These are phyloP conservation scores for Galerucella calmariensis DNA, from an alignment of 2,888 invertebrate species.

Conservation along the genomic window DNA sequence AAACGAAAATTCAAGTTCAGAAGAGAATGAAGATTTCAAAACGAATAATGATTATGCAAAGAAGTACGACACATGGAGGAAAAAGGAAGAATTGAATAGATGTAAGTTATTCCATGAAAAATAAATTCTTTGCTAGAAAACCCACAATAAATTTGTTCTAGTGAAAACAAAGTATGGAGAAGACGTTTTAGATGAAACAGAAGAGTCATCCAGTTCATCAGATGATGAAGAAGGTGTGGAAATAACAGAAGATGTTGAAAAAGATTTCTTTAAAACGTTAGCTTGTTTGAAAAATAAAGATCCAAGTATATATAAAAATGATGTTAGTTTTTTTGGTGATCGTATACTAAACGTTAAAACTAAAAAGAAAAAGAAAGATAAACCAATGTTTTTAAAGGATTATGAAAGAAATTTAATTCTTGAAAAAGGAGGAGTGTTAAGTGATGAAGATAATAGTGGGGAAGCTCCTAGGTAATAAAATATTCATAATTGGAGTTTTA, in stretches of 20 bases:
- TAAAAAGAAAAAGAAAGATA: constrained; percentile 65
- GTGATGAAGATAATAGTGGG: constrained; percentile 64
- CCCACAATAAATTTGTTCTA: constrained; percentile 58
- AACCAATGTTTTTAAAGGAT: constrained; percentile 78
- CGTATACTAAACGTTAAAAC: constrained; percentile 35
- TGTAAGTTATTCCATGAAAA: constrained; percentile 66
- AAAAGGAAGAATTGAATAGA: constrained; percentile 87
- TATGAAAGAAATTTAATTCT: constrained; percentile 81
- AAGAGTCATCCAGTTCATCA: constrained; percentile 68
- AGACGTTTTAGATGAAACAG: constrained; percentile 62
- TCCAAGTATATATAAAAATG: constrained; percentile 87
- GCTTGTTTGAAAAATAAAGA: constrained; percentile 88
- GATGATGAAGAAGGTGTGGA: constrained; percentile 74
- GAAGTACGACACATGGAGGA: constrained; percentile 84
- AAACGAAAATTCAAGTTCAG: constrained; percentile 5
- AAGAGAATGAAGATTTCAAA: constrained; percentile 67
- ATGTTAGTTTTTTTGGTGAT: constrained; percentile 74
- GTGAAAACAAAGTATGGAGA: constrained; percentile 82
- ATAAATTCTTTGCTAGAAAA: background rate
- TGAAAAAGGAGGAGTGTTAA: constrained; percentile 72
- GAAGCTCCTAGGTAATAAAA: constrained; percentile 33
- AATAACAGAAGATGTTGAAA: constrained; percentile 77
- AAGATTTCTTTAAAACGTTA: constrained; percentile 88
- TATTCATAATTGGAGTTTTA: background rate
- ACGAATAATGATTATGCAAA: constrained; percentile 86